These are phyloP conservation scores for Probaryconus sp. DNA, from an alignment of 1,140 invertebrate genomes.

Conservation along the genomic window DNA sequence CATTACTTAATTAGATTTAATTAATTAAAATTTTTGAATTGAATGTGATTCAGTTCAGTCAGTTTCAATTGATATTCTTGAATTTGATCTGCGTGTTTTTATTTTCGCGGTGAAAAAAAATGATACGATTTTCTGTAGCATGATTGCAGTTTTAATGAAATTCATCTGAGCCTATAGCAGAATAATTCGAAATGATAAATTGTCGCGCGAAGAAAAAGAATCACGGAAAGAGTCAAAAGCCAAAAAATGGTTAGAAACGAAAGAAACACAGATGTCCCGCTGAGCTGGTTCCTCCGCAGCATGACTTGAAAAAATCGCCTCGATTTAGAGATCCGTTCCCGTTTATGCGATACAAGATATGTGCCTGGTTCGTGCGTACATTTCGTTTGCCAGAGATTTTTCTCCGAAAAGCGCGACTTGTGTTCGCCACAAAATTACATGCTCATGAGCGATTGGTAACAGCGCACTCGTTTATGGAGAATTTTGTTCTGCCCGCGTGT, in stretches of 20 bases:
- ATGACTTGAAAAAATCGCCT: conserved; percentile 64
- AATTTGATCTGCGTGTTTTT: too few species aligned
- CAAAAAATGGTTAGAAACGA: conserved; percentile 61
- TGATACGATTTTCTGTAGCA: conserved; percentile 9
- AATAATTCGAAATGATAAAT: conserved; percentile 58
- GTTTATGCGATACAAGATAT: conserved; percentile 62
- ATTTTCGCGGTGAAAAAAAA: too few species aligned
- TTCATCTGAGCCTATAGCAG: too few species aligned
- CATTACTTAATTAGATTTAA: too few species aligned
- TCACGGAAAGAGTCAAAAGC: conserved; percentile 55
- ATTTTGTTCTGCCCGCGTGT: conserved; percentile 36
- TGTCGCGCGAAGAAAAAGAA: conserved; percentile 35
- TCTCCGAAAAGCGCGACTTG: conserved; percentile 63
- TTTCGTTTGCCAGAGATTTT: conserved; percentile 52
- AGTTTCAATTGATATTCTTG: too few species aligned
- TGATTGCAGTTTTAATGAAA: too few species aligned
- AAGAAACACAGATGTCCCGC: conserved; percentile 60
- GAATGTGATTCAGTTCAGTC: too few species aligned
- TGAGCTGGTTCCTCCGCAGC: conserved; percentile 56
- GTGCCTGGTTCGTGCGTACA: conserved; percentile 44
- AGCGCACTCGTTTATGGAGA: conserved; percentile 56
- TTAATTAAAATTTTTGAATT: too few species aligned
- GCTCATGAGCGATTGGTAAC: conserved; percentile 65
- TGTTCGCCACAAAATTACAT: conserved; percentile 61
- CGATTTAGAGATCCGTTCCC: conserved; percentile 65